Percentiles rank a stretch among this genome's conserved stretches.
phyloP scores from a whole-genome alignment of 2,888 invertebrate species.

The Agrotis exclamationis region DNA sequence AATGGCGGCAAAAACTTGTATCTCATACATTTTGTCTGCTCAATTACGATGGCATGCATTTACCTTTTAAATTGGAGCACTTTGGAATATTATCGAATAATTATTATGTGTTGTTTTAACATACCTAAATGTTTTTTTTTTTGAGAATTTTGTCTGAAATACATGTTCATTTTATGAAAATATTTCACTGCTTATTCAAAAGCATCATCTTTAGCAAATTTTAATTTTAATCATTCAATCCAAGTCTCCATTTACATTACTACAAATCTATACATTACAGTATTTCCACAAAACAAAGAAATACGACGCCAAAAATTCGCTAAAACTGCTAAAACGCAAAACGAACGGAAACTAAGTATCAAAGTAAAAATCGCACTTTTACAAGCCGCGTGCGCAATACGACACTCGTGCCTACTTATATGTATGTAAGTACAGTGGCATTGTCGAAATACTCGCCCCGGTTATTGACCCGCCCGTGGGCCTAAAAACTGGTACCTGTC shows the following conservation, averaged over 20 bases:
- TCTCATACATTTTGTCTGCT: constrained; percentile 33
- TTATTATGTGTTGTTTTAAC: no score
- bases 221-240: background rate
- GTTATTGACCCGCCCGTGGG: constrained; percentile 83
- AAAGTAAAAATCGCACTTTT: constrained; percentile 67
- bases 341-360: constrained; percentile 66
- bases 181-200: background rate
- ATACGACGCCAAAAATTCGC: constrained; percentile 62
- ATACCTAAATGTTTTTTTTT: no score
- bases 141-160: constrained; percentile 1
- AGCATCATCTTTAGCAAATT: background rate
- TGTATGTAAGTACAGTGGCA: constrained; percentile 63
- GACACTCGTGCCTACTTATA: constrained; percentile 48
- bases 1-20: constrained; percentile 59
- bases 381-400: constrained; percentile 63
- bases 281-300: constrained; percentile 43
- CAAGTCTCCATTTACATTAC: constrained; percentile 14
- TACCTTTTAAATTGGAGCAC: constrained; percentile 52
- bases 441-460: constrained; percentile 85
- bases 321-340: constrained; percentile 57
- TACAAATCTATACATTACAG: constrained; percentile 39
- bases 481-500: constrained; percentile 77
- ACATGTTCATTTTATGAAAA: background rate
- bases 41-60: constrained; percentile 48
- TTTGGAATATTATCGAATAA: constrained; percentile 19